Evolutionary conservation across 2,797 vertebrate species (phyloP).

Genomic region (Parauchenoglanis punctatus): DNA sequence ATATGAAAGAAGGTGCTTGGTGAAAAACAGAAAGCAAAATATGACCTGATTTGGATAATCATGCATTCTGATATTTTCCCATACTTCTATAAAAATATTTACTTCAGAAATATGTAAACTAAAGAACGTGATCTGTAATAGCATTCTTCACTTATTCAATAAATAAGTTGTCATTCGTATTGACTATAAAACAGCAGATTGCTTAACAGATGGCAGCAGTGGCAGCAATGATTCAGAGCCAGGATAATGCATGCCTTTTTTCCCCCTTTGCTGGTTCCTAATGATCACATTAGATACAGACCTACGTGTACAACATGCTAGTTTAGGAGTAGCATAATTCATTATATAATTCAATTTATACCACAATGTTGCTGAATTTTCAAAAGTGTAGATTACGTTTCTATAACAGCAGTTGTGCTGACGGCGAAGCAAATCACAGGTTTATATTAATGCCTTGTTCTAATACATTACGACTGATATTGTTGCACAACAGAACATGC

Average conservation of each 20-base stretch:
- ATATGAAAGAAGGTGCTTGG: not conserved
- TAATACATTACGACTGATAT: not conserved
- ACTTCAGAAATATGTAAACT: not conserved
- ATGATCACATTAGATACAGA: not conserved
- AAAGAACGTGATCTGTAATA: not conserved
- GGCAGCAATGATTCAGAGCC: not conserved
- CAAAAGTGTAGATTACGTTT: not conserved
- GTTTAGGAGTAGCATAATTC: not conserved
- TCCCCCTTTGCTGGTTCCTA: not conserved
- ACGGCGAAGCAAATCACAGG: not conserved
- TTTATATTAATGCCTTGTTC: not conserved
- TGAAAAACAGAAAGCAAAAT: not conserved
- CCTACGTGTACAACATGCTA: not conserved
- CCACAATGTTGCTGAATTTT: not conserved
- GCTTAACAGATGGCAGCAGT: slow-evolving; percentile 6
- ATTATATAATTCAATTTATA: not conserved
- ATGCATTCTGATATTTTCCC: not conserved
- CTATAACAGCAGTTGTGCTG: not conserved
- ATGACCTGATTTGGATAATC: not conserved
- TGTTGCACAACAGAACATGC: not conserved
- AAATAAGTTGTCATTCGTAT: slow-evolving; percentile 11
- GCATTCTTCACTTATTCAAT: not conserved
- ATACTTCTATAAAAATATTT: not conserved
- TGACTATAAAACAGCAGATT: slow-evolving; percentile 2
- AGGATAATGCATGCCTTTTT: not conserved